These are phyloP conservation scores for Cyclura pinguis DNA, from an alignment of 2,797 vertebrate species.

Conservation along the genomic window DNA sequence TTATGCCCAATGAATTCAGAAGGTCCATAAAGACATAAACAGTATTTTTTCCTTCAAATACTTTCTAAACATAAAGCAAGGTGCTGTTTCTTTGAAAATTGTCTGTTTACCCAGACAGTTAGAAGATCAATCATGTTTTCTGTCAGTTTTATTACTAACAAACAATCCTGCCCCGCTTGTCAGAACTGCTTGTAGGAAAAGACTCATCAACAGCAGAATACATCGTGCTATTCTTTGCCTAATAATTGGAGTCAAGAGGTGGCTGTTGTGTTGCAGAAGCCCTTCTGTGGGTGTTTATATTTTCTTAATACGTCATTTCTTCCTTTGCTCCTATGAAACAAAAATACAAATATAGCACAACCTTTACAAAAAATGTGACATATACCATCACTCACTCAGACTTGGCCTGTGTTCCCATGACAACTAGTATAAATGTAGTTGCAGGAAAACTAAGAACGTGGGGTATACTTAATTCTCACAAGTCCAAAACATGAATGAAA, in stretches of 20 bases:
- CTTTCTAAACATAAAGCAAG: conserved; percentile 21
- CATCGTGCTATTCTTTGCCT: conserved; percentile 42
- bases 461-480: neutral
- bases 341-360: neutral
- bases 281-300: neutral
- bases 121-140: neutral
- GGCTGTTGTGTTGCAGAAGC: conserved; percentile 45
- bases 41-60: neutral
- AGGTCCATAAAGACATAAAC: conserved; percentile 21
- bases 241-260: conserved; percentile 35
- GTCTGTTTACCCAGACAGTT: conserved; percentile 20
- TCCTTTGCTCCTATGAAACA: neutral
- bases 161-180: neutral
- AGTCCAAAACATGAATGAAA: neutral
- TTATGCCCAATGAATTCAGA: conserved; percentile 5
- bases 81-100: neutral
- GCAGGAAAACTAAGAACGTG: neutral
- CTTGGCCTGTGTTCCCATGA: neutral
- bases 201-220: conserved; percentile 6
- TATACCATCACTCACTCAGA: neutral
- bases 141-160: neutral
- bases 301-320: neutral
- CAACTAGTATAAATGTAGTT: conserved; percentile 8
- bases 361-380: neutral
- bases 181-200: conserved; percentile 26